A percentile compares a stretch with the other conserved stretches of the same genome.
Conservation (phyloP, 2,888 invertebrate species). For the Orthosia cruda region DNA sequence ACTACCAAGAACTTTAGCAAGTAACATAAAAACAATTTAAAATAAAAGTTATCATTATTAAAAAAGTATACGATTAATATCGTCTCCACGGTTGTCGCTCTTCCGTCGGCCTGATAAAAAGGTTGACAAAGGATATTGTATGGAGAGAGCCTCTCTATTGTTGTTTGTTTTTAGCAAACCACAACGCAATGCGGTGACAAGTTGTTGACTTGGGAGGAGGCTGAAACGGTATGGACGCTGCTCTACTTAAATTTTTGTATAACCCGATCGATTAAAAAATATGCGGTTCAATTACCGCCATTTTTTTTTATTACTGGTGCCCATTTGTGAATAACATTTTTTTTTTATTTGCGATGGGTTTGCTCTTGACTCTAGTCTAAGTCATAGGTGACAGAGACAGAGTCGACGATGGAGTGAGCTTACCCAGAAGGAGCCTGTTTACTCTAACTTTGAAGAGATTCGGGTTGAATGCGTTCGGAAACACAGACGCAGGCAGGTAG, state of each 20-base stretch:
- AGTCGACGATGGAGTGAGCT: no score
- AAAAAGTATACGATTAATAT: slow-evolving; percentile 13
- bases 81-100: slow-evolving; percentile 71
- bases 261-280: not conserved
- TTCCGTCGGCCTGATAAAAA: slow-evolving; percentile 86
- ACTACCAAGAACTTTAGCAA: no score
- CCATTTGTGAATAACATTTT: not conserved
- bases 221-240: slow-evolving; percentile 61
- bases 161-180: slow-evolving; percentile 89
- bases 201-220: slow-evolving; percentile 84
- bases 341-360: no score
- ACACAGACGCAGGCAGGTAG: no score
- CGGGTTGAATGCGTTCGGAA: no score
- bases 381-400: no score
- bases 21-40: no score
- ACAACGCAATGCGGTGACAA: slow-evolving; percentile 86
- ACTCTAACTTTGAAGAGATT: no score
- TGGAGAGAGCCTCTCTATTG: slow-evolving; percentile 88
- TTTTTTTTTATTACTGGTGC: no score
- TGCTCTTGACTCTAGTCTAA: no score
- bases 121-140: slow-evolving; percentile 91
- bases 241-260: slow-evolving; percentile 74
- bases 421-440: no score
- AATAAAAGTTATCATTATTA: not conserved
- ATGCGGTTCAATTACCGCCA: no score